Base-by-base conservation (phyloP, 2,797 vertebrate species). In the Nasua narica region DNA sequence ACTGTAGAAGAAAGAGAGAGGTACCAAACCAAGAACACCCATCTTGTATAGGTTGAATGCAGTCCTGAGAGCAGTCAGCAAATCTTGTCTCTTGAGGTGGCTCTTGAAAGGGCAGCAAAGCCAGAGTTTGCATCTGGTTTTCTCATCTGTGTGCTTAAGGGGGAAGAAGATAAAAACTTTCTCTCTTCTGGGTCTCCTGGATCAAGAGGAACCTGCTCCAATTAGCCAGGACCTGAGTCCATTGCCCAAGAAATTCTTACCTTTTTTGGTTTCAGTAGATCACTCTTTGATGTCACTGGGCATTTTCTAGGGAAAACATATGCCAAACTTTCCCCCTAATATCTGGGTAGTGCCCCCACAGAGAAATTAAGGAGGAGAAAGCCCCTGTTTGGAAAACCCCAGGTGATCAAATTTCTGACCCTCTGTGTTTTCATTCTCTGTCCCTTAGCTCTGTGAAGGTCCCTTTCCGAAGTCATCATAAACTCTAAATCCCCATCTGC, bases 281-380 rank as follows among this genome's bases (percentile, higher is more conserved):
- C 65, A 92, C 15, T 96, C 78, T 78, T 94, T 87, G 46, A 95
- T 48, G 74, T 95, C 81, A 85, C 18, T 82, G 70, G 52, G 37
- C 56, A 82, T 95, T 96, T 97, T 96, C 85, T 76, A 95, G 87
- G 62, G 81, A 79, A 96, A 96, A 48, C 3, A 52, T 87, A 29
- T 9, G 78, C 48, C 46, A 70, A 91, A 91, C 19, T 84, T 92
- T 67, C 67, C 97, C 77, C 56, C 77, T 46, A 52, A 52, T 76
- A 88, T 67, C 16, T 58, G 7, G 14, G 46, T 48, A 78, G 13
- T 81, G 29, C 27, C 29, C 32, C 46, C 50, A 54, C 4, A 52
- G 76, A 89, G 32, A 92, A 21, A 74, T 29, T 32, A 43, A 86
- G 29, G 52, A 86, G 54, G 56, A 87, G 37, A 93, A 91, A 97